These are phyloP conservation scores for Dicycla oo DNA, from an alignment of 2,888 invertebrate species.

Conservation along the genomic window DNA sequence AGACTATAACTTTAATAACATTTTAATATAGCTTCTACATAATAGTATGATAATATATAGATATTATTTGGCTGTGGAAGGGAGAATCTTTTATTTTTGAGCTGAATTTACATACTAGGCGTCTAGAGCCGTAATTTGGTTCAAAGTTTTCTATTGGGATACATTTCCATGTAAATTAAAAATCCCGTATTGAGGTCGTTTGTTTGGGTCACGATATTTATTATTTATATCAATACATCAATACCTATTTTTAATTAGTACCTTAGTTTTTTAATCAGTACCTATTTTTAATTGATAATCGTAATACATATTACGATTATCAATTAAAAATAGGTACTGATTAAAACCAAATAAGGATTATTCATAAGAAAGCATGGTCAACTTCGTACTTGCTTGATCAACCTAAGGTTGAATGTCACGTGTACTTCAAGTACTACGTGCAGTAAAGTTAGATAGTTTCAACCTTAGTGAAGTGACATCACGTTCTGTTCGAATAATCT, in stretches of 20 bases:
- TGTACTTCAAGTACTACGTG: too few relatives aligned
- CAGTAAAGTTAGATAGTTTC: too few relatives aligned
- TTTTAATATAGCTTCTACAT: neutral
- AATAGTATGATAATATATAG: neutral
- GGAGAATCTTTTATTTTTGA: neutral
- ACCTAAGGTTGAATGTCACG: neutral
- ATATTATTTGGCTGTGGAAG: neutral
- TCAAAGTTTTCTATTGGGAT: constrained; percentile 17
- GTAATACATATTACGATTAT: neutral
- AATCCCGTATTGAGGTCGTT: neutral
- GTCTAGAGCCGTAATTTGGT: neutral
- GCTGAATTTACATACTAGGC: constrained; percentile 12
- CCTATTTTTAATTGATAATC: too few relatives aligned
- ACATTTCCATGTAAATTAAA: constrained; percentile 20
- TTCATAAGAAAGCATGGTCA: neutral
- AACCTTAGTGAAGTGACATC: neutral
- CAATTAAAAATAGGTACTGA: neutral
- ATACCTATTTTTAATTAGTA: too few relatives aligned
- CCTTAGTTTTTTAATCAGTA: too few relatives aligned
- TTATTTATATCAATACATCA: neutral
- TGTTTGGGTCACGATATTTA: neutral
- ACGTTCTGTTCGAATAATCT: too few relatives aligned
- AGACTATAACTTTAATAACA: constrained; percentile 3
- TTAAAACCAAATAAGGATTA: neutral
- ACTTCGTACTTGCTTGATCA: neutral